phyloP scores from a whole-genome alignment of 1,140 invertebrate species.

The Diabrotica virgifera region DNA sequence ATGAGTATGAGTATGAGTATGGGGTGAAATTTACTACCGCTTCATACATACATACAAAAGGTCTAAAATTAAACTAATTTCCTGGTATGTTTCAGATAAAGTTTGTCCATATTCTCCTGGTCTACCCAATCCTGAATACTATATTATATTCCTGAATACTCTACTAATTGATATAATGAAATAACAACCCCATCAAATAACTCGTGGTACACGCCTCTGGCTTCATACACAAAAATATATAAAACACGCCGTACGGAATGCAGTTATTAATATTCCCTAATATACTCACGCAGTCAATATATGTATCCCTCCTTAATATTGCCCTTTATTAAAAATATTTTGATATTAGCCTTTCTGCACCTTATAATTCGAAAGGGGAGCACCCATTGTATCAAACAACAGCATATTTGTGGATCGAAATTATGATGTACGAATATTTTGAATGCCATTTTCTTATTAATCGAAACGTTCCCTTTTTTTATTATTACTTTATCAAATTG shows the following conservation, averaged over 20 bases:
- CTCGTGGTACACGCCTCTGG: neutral
- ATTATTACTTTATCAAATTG: too few relatives aligned
- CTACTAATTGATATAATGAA: too few relatives aligned
- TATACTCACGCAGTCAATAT: constrained; percentile 21
- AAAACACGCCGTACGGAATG: constrained; percentile 17
- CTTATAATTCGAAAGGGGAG: constrained; percentile 12
- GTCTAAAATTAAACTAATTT: too few relatives aligned
- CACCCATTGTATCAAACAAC: constrained; percentile 3
- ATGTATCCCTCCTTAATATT: constrained; percentile 22
- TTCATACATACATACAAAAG: too few relatives aligned
- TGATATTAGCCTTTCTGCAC: constrained; percentile 27
- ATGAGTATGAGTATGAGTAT: too few relatives aligned
- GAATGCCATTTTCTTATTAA: constrained; percentile 2
- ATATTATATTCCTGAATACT: too few relatives aligned
- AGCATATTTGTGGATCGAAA: constrained; percentile 3
- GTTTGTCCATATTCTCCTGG: too few relatives aligned
- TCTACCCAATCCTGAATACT: too few relatives aligned
- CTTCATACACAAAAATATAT: neutral
- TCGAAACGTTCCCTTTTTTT: too few relatives aligned
- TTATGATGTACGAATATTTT: constrained; percentile 6
- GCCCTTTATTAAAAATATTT: constrained; percentile 33
- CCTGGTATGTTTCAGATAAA: too few relatives aligned
- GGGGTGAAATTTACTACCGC: too few relatives aligned
- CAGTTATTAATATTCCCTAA: constrained; percentile 29
- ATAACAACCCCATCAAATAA: too few relatives aligned